phyloP scores from a whole-genome alignment of 2,888 invertebrate genomes.

The Drosophila fulvimacula region DNA sequence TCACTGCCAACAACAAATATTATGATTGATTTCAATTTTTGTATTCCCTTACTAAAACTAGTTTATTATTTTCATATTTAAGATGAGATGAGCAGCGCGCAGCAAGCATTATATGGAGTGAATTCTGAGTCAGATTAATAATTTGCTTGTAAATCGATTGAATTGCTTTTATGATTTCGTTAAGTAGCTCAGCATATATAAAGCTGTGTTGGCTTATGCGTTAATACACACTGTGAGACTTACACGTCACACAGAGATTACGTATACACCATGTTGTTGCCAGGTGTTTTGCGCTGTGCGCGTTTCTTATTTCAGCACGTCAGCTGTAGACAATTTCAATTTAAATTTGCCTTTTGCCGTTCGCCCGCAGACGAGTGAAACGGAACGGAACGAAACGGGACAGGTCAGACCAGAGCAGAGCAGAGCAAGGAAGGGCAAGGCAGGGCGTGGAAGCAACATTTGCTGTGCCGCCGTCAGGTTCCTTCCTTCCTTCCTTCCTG shows the following conservation, averaged over 20 bases:
- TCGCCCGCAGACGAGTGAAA: slow-evolving; percentile 16
- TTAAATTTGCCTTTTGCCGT: slow-evolving; percentile 74
- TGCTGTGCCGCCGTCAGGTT: slow-evolving; percentile 67
- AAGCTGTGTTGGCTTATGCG: slow-evolving; percentile 12
- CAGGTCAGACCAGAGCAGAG: slow-evolving; percentile 1
- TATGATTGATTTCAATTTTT: neutral
- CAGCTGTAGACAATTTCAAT: slow-evolving; percentile 75
- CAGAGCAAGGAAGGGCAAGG: neutral
- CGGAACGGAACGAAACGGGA: neutral
- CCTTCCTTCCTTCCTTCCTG: slow-evolving; percentile 74
- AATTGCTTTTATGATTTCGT: slow-evolving; percentile 37
- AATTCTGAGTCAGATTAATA: slow-evolving; percentile 7
- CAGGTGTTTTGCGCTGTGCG: slow-evolving; percentile 49
- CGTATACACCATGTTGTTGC: slow-evolving; percentile 62
- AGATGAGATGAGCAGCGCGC: neutral
- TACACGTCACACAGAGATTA: slow-evolving; percentile 50
- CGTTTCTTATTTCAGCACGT: slow-evolving; percentile 71
- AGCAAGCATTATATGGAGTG: neutral
- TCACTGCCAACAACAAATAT: neutral
- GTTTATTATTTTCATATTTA: neutral
- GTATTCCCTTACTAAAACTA: neutral
- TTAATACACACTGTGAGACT: slow-evolving; percentile 13
- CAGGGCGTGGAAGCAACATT: slow-evolving; percentile 45
- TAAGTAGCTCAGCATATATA: slow-evolving; percentile 28
- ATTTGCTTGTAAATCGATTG: slow-evolving; percentile 29